These are phyloP conservation scores for Sminthopsis crassicaudata DNA, from an alignment of 2,113 vertebrate species.

Conservation along the genomic window DNA sequence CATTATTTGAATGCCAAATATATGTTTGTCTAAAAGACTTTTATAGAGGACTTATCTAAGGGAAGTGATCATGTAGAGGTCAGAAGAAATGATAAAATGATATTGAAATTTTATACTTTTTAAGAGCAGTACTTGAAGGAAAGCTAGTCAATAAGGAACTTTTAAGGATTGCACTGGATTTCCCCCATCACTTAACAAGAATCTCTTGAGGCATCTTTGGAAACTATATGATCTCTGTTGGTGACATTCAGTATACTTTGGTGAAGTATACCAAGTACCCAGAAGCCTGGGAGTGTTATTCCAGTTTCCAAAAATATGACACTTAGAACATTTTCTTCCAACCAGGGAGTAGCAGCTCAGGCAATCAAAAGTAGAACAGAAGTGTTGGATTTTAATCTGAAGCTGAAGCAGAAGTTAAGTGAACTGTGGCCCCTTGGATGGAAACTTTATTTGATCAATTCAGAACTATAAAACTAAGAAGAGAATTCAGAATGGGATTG, in stretches of 20 bases:
- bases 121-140: slow-evolving; percentile 29
- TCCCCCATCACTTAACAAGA: slow-evolving; percentile 28
- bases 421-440: background rate
- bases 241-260: slow-evolving; percentile 19
- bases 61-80: background rate
- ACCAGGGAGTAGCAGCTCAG: background rate
- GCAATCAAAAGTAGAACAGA: background rate
- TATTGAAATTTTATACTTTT: slow-evolving; percentile 17
- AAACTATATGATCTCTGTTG: slow-evolving; percentile 11
- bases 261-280: slow-evolving; percentile 27
- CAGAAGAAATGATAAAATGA: background rate
- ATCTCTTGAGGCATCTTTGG: slow-evolving; percentile 49
- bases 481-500: background rate
- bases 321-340: background rate
- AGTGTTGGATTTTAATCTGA: background rate
- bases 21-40: background rate
- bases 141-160: slow-evolving; percentile 28
- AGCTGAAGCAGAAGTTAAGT: background rate
- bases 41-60: background rate
- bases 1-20: background rate
- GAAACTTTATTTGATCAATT: background rate
- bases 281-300: background rate
- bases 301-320: background rate
- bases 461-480: background rate
- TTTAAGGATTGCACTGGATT: slow-evolving; percentile 1